Evolutionary conservation across 1,140 invertebrate genomes (phyloP).

Genomic region (Tetraneura akinire): DNA sequence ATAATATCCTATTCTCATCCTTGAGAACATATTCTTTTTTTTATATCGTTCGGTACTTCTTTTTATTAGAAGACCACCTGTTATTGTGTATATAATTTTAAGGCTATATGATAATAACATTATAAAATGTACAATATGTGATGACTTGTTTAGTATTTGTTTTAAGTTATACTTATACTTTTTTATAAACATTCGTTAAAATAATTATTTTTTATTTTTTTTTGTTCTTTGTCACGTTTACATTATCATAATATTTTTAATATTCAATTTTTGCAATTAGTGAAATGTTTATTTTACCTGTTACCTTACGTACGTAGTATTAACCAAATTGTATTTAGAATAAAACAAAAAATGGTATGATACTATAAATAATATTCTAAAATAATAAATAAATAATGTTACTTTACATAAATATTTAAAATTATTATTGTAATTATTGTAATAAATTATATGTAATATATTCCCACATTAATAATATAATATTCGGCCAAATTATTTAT

Average conservation of each 20-base stretch:
- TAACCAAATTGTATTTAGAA: background rate
- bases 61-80: background rate
- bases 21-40: background rate
- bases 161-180: background rate
- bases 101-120: background rate
- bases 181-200: background rate
- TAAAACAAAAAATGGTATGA: background rate
- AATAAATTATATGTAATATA: background rate
- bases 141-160: background rate
- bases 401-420: too few species aligned
- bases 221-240: slow-evolving; percentile 2
- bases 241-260: slow-evolving; percentile 3
- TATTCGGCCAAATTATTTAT: background rate
- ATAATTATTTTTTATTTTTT: too few species aligned
- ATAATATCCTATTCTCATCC: background rate
- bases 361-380: too few species aligned
- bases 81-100: background rate
- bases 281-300: background rate
- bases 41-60: background rate
- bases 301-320: too few species aligned
- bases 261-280: background rate
- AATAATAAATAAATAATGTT: too few species aligned
- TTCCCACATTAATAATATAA: slow-evolving; percentile 40
- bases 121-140: too few species aligned
- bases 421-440: too few species aligned